These are phyloP conservation scores for Coracias cyanogaster DNA, from an alignment of 2,797 vertebrate species.

Conservation along the genomic window DNA sequence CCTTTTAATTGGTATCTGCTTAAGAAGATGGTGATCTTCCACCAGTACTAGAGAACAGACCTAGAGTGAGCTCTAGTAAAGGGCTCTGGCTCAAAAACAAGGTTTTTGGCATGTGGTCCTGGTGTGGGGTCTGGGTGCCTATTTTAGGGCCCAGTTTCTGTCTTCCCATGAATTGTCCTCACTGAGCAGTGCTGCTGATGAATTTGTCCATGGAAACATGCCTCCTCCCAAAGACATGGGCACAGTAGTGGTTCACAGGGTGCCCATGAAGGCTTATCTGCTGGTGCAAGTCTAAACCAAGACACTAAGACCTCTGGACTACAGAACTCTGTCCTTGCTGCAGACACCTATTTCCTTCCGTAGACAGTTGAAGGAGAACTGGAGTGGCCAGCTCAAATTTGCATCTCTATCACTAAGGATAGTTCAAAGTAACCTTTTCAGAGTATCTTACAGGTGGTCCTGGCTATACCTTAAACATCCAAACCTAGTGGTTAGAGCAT, in stretches of 20 bases:
- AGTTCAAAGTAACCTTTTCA: not conserved
- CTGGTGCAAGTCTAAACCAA: not conserved
- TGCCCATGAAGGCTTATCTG: not conserved
- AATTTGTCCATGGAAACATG: not conserved
- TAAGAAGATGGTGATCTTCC: not conserved
- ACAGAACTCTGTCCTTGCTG: not conserved
- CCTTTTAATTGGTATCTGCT: not conserved
- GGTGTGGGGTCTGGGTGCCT: not conserved
- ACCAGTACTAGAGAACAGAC: not conserved
- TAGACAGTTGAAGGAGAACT: not conserved
- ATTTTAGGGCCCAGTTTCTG: not conserved
- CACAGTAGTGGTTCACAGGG: not conserved
- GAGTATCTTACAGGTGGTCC: not conserved
- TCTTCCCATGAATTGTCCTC: not conserved
- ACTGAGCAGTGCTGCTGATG: not conserved
- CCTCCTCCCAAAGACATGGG: not conserved
- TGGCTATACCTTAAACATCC: not conserved
- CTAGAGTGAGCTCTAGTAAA: not conserved
- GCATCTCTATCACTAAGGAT: not conserved
- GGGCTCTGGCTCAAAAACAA: not conserved
- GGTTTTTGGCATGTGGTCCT: not conserved
- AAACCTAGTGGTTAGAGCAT: not conserved
- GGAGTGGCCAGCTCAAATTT: not conserved
- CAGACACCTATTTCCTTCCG: not conserved
- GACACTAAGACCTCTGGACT: not conserved